A percentile compares a stretch with the other conserved stretches of the same genome.
These are phyloP conservation scores for Hydrophis major DNA, from an alignment of 2,797 vertebrate species.

Conservation along the genomic window DNA sequence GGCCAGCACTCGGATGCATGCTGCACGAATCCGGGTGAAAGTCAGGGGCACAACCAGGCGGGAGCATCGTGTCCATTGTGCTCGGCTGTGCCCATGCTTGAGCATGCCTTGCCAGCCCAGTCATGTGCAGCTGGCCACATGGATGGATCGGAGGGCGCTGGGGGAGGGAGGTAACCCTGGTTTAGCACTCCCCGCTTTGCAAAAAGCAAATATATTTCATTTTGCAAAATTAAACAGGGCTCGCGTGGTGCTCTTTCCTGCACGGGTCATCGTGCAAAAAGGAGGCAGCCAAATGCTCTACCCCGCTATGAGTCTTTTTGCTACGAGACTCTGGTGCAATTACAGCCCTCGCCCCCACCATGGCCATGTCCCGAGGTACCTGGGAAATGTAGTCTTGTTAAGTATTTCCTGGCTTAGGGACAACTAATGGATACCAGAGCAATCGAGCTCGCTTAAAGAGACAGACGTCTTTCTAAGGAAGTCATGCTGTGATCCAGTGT, in stretches of 20 bases:
- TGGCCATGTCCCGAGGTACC: accelerated
- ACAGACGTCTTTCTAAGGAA: background rate
- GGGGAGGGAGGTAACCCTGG: background rate
- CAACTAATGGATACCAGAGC: accelerated
- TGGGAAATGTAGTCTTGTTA: constrained; percentile 28
- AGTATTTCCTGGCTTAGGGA: accelerated
- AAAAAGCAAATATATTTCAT: background rate
- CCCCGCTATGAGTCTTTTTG: background rate
- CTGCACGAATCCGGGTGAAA: background rate
- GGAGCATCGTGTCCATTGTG: accelerated
- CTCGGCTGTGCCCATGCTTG: background rate
- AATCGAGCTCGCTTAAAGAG: background rate
- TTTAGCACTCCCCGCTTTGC: background rate
- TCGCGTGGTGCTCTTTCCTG: background rate
- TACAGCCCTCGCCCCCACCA: background rate
- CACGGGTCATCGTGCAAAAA: background rate
- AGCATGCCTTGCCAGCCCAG: background rate
- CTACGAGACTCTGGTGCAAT: background rate
- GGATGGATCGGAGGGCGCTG: accelerated
- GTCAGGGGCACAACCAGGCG: background rate
- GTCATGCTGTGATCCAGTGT: background rate
- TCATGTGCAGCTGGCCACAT: background rate
- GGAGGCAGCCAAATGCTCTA: background rate
- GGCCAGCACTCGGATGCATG: background rate
- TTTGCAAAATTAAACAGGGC: background rate